These are phyloP conservation scores for Scaptomyza montana DNA, from an alignment of 1,140 invertebrate genomes.

Conservation along the genomic window DNA sequence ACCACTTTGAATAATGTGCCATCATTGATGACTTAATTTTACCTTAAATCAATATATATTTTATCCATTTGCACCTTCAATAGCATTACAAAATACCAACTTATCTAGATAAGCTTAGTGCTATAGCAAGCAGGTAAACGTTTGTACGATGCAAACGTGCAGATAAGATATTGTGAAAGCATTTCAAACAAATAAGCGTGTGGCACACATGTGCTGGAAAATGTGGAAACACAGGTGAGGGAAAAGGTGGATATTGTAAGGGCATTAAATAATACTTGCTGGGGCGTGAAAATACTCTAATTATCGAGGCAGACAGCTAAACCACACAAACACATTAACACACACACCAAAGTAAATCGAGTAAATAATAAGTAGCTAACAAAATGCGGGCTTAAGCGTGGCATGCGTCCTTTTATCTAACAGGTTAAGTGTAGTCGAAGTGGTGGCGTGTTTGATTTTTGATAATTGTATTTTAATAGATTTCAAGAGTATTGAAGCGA, in stretches of 20 bases:
- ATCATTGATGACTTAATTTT: not conserved
- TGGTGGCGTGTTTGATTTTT: not conserved
- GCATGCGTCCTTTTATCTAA: not conserved
- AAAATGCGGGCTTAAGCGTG: conserved; percentile 15
- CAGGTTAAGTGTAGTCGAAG: not conserved
- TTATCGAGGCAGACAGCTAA: conserved; percentile 23
- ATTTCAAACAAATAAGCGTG: conserved; percentile 59
- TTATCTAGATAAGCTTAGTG: conserved; percentile 21
- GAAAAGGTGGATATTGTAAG: conserved; percentile 14
- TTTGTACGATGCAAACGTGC: conserved; percentile 36
- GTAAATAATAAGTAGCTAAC: conserved; percentile 43
- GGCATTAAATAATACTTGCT: conserved; percentile 44
- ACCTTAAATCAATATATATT: not conserved
- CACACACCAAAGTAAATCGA: conserved; percentile 27
- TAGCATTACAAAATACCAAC: not conserved
- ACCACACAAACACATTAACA: not conserved
- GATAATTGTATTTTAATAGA: not conserved
- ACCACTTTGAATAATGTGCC: not conserved
- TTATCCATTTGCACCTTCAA: conserved; percentile 2
- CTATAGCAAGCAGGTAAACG: conserved; percentile 4
- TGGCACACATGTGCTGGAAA: not conserved
- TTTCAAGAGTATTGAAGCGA: not conserved
- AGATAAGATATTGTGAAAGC: conserved; percentile 53
- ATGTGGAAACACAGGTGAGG: too few relatives aligned
- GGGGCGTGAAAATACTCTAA: conserved; percentile 55